phyloP scores from a whole-genome alignment of 2,888 invertebrate species.

The Latrodectus elegans region DNA sequence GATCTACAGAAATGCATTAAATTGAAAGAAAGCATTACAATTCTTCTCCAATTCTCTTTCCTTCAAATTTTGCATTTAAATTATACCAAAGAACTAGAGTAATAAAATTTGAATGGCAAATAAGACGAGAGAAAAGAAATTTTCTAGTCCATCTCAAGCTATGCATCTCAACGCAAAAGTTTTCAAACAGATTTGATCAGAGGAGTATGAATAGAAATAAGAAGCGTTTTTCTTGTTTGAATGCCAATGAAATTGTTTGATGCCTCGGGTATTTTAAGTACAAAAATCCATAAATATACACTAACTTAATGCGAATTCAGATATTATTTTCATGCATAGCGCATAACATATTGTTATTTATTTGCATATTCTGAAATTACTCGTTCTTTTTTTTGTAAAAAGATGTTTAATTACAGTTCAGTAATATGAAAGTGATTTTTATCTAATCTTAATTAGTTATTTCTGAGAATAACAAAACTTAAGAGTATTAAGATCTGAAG shows the following conservation, averaged over 20 bases:
- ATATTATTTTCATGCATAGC: too few species aligned
- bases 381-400: too few species aligned
- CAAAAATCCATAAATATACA: slow-evolving; percentile 27
- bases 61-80: slow-evolving; percentile 62
- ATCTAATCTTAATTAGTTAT: too few species aligned
- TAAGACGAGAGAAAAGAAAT: slow-evolving; percentile 12
- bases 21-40: slow-evolving; percentile 36
- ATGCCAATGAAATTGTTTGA: slow-evolving; percentile 1
- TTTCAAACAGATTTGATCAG: slow-evolving; percentile 57
- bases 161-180: slow-evolving; percentile 29
- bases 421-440: too few species aligned
- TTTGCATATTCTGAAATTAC: too few species aligned
- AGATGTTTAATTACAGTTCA: too few species aligned
- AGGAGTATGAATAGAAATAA: slow-evolving; percentile 49
- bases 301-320: neutral
- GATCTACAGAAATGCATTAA: slow-evolving; percentile 33
- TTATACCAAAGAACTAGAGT: slow-evolving; percentile 15
- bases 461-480: too few species aligned
- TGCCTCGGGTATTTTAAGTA: neutral
- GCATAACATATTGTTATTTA: too few species aligned
- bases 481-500: too few species aligned
- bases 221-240: slow-evolving; percentile 12
- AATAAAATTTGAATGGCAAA: slow-evolving; percentile 57
- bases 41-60: slow-evolving; percentile 18
- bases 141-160: slow-evolving; percentile 7